Base-by-base conservation (phyloP, 2,888 invertebrate genomes). In the Hesperia comma region DNA sequence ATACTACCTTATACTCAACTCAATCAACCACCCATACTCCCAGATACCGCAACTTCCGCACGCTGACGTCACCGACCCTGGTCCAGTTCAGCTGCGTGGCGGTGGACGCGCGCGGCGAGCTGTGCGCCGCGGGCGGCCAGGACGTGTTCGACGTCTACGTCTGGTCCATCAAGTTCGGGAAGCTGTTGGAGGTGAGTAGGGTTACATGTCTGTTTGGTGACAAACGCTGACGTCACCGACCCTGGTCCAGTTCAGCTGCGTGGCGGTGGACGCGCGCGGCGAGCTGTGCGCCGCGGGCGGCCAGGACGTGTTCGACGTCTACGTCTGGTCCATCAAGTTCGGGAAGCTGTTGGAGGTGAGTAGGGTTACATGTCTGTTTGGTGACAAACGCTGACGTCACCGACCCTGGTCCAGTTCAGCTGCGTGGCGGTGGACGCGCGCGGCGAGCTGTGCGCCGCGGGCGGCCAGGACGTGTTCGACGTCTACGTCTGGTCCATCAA, bases 1-100 rank as follows among this genome's bases (percentile, higher is more conserved):
- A 26, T 4, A 4, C 2, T 26, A 4, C 5, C 26, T 4, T 26
- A 4, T 26, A 26, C 26, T 26, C n/a, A n/a, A n/a, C n/a, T n/a
- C n/a, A n/a, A n/a, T 26, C 5, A 4, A 26, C 5, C 3, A 26
- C 5, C 26, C 5, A 5, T 26, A 5, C 0, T 63, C 5, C 33
- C 80, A 98, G 99, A 76, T 99, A 99, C 87, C 97, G 99, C 49
- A 99, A 99, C 88, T 99, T 99, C 92, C 95, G 98, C 57, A 99
- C 99, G 0, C 95, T 99, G 68, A 98, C 98, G 0, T 97, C 99
- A 0, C 98, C 99, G 0, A 94, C 95, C 57, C 96, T 98, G 0
- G 97, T 97, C 0, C 99, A 99, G 89, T 98, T 99, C 85, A 95
- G 97, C 12, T 97, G 98, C 81, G 94, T 98, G 0, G 95, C 97